Evolutionary conservation across 2,888 invertebrate species (phyloP).

Genomic region (Chrysotoxum bicinctum): DNA sequence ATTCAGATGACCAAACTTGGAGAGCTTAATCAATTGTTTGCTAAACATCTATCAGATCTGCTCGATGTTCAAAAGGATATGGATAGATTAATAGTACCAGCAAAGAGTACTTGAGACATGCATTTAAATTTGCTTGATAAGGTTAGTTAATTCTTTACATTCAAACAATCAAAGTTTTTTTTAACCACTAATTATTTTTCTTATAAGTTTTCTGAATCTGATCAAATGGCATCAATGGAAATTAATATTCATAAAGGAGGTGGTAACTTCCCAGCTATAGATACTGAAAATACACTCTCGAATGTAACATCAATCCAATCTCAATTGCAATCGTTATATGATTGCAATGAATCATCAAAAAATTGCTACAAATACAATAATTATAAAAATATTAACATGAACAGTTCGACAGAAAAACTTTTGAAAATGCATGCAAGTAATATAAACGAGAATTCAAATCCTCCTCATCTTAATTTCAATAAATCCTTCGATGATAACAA

Average conservation of each 20-base stretch:
- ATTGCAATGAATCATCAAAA: constrained; percentile 76
- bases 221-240: constrained; percentile 76
- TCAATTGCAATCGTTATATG: constrained; percentile 80
- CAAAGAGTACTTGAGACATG: constrained; percentile 82
- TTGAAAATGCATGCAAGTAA: constrained; percentile 45
- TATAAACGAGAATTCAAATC: constrained; percentile 36
- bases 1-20: constrained; percentile 79
- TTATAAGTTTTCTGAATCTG: constrained; percentile 78
- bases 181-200: not conserved
- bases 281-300: constrained; percentile 80
- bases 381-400: constrained; percentile 66
- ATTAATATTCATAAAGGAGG: constrained; percentile 73
- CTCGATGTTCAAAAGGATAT: constrained; percentile 81
- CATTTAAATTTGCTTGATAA: constrained; percentile 78
- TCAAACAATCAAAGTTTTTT: not conserved
- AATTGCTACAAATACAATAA: constrained; percentile 71
- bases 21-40: constrained; percentile 80
- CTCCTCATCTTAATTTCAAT: constrained; percentile 38
- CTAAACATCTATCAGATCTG: constrained; percentile 80
- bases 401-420: constrained; percentile 65
- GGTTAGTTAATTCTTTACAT: constrained; percentile 72
- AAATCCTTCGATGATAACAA: constrained; percentile 37
- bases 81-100: constrained; percentile 80
- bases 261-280: constrained; percentile 73
- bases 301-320: constrained; percentile 81